Base-by-base conservation (phyloP, 2,113 vertebrate species). In the Oxyura jamaicensis region DNA sequence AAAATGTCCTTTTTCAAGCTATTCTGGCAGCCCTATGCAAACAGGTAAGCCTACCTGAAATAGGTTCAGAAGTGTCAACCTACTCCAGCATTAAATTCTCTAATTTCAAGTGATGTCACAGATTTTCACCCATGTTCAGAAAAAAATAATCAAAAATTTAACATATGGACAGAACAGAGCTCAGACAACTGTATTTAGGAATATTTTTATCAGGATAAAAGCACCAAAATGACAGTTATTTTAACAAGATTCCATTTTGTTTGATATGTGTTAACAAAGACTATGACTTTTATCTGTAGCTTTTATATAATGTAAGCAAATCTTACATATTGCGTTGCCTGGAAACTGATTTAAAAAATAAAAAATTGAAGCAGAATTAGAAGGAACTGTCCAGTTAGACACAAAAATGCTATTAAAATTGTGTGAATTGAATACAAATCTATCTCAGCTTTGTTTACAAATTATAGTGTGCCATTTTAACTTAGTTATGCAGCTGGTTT, bases 231-330 rank as follows among this genome's bases (percentile, higher is more conserved):
- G 19, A 56, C 95, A 83, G 52, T 79, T 86, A 85, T 91, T 83
- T 92, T 69, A 86, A 66, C 62, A 78, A 25, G 31, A 69, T 79
- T 71, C 33, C 3, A 20, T 79, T 88, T 83, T 79, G 46, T 58
- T 91, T 88, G 66, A 58, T 76, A 90, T 23, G 22, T 76, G 41
- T 75, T 93, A 83, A 52, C 23, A 74, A 5, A 67, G 58, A 81
- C 7, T 42, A 52, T 46, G 52, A 71, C 7, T 41, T 80, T 44
- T n/a, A 68, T 59, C 19, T 62, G 44, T 33, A 58, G 13, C 16
- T 86, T 91, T 86, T 62, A 58, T 41, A 86, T 71, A 20, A 35
- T 60, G 76, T 79, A 88, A 93, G 66, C 35, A 91, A 94, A 86
- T 6, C 19, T 69, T 88, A 46, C 56, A 69, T 75, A 25, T 52